These are phyloP conservation scores for Phalacrocorax brasilianus DNA, from an alignment of 2,113 vertebrate genomes.

Conservation along the genomic window DNA sequence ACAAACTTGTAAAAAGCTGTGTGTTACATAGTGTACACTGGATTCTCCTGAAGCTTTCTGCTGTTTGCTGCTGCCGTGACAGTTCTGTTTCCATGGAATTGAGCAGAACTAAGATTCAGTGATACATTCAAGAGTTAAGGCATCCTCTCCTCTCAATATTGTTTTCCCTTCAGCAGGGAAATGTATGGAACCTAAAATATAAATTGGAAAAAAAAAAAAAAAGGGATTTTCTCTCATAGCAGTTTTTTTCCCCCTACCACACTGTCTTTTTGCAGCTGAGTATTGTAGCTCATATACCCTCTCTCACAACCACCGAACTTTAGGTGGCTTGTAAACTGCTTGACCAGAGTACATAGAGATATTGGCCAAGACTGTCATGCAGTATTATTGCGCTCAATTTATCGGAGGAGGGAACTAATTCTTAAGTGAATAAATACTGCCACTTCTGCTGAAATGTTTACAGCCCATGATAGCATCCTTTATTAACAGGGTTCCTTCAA, in stretches of 20 bases:
- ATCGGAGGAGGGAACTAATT: background rate
- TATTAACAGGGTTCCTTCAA: background rate
- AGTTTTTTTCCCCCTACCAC: background rate
- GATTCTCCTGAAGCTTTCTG: background rate
- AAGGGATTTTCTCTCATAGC: background rate
- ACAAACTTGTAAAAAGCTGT: background rate
- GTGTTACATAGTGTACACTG: rapidly evolving
- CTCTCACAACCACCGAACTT: background rate
- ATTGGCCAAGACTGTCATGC: background rate
- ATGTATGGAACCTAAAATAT: background rate
- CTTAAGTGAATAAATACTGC: background rate
- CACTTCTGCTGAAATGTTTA: background rate
- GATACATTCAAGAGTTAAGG: background rate
- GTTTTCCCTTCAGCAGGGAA: background rate
- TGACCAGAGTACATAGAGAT: background rate
- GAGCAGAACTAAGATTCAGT: background rate
- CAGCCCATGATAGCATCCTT: background rate
- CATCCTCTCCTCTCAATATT: background rate
- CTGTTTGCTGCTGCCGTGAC: background rate
- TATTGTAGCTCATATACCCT: background rate
- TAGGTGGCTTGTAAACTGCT: background rate
- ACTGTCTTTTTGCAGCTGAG: background rate
- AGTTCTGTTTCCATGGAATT: background rate
- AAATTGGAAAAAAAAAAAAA: background rate
- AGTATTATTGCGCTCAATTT: background rate